A percentile compares a stretch with the other conserved stretches of the same genome.
phyloP scores from a whole-genome alignment of 2,797 vertebrate genomes.

The Hybognathus amarus region DNA sequence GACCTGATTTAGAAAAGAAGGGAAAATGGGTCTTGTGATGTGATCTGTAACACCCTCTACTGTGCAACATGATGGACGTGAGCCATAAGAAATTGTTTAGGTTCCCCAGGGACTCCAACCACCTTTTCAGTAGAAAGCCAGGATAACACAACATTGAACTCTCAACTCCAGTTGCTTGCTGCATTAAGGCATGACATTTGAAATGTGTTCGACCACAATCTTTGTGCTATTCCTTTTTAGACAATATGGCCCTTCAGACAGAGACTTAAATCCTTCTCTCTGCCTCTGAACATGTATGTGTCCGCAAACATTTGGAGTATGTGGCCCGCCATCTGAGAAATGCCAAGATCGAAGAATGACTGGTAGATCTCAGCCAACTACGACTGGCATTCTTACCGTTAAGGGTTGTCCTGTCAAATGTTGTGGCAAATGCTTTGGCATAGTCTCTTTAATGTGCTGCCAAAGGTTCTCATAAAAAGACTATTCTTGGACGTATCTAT shows the following conservation, averaged over 20 bases:
- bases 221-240: conserved; percentile 35
- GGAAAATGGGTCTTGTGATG: conserved; percentile 47
- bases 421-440: conserved; percentile 22
- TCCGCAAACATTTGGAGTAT: conserved; percentile 44
- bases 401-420: conserved; percentile 39
- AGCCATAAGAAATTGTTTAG: conserved; percentile 48
- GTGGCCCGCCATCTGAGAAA: conserved; percentile 12
- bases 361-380: conserved; percentile 26
- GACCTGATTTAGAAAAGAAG: conserved; percentile 49
- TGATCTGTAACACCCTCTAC: conserved; percentile 49
- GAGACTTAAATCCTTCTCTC: conserved; percentile 41
- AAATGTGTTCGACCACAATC: conserved; percentile 50
- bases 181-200: conserved; percentile 51
- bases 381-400: conserved; percentile 22
- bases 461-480: neutral
- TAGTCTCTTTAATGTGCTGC: neutral
- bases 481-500: neutral
- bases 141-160: conserved; percentile 48
- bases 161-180: conserved; percentile 36
- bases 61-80: conserved; percentile 51
- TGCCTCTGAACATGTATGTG: conserved; percentile 39
- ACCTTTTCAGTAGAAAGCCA: conserved; percentile 33
- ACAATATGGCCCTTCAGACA: conserved; percentile 40
- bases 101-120: conserved; percentile 37
- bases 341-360: conserved; percentile 25